Base-by-base conservation (phyloP, 2,113 vertebrate genomes). In the Nothobranchius kuhntae region DNA sequence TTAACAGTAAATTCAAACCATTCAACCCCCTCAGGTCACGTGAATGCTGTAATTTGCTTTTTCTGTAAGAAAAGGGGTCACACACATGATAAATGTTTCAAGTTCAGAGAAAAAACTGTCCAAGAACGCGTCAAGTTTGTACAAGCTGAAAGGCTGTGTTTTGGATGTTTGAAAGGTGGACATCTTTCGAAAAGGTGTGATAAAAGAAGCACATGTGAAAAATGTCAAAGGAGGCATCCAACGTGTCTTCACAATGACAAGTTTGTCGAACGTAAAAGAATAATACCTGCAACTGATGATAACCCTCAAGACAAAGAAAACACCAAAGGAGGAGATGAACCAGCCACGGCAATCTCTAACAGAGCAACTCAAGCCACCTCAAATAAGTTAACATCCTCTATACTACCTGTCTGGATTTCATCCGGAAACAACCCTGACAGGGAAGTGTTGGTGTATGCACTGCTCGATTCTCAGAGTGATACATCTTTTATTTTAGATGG, bases 41-140 rank as follows among this genome's bases (percentile, higher is more conserved):
- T 1, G 10, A 56, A 3, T 47, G 42, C 4, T 26, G 2, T 17
- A 53, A 42, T 44, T 1, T 65, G 61, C 2, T 0, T 47, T 6
- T 63, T 47, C 46, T 75, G 73, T 35, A 68, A 68, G 51, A 24
- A 12, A 48, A 44, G 4, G 2, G 26, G 26, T 30, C 26, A 30
- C 26, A 30, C 4, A 30, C 26, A 2, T 30, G 4, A 21, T n/a
- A 50, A 65, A 9, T 65, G 70, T 12, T 9, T 9, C 45, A 57
- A 9, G 26, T 58, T 57, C 2, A 0, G 0, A 10, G 69, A 72
- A 48, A 72, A 21, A 4, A 51, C 47, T 9, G 54, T 50, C 8
- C 11, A 68, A 15, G 45, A 66, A 13, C 0, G 56, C 42, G 17
- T 71, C 14, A 65, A 65, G 53, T 61, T 51, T 61, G 63, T 61